Conservation (phyloP, 2,113 vertebrate species). For the Phocoena sinus region DNA sequence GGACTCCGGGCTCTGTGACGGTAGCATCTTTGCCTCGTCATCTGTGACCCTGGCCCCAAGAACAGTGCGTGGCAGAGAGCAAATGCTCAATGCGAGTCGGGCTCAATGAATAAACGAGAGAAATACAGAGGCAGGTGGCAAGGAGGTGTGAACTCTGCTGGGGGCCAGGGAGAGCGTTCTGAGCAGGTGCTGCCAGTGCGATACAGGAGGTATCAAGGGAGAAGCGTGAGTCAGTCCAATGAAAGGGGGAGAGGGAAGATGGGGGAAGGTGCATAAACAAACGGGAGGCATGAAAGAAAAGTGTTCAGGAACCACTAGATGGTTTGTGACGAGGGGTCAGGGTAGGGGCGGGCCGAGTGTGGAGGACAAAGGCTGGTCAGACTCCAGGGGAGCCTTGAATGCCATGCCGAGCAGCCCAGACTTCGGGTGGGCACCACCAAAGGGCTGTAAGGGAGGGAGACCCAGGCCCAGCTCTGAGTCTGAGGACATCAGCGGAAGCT, state of each 20-base stretch:
- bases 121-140: neutral
- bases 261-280: rapidly evolving
- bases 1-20: neutral
- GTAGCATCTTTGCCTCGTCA: neutral
- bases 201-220: neutral
- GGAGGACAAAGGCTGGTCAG: neutral
- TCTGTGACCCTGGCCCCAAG: neutral
- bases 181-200: neutral
- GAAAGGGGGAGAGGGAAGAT: neutral
- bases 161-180: too few species aligned
- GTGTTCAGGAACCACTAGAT: neutral
- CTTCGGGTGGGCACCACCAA: neutral
- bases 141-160: neutral
- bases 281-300: neutral
- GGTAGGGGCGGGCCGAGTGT: neutral
- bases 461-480: neutral
- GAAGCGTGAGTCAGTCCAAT: rapidly evolving
- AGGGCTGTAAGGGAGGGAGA: neutral
- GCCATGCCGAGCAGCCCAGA: neutral
- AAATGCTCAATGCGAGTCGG: neutral
- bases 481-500: neutral
- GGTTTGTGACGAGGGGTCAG: neutral
- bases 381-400: neutral
- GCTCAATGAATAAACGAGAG: neutral
- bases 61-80: neutral